Evolutionary conservation across 2,113 vertebrate species (phyloP).

Genomic region (Poeciliopsis retropinna): DNA sequence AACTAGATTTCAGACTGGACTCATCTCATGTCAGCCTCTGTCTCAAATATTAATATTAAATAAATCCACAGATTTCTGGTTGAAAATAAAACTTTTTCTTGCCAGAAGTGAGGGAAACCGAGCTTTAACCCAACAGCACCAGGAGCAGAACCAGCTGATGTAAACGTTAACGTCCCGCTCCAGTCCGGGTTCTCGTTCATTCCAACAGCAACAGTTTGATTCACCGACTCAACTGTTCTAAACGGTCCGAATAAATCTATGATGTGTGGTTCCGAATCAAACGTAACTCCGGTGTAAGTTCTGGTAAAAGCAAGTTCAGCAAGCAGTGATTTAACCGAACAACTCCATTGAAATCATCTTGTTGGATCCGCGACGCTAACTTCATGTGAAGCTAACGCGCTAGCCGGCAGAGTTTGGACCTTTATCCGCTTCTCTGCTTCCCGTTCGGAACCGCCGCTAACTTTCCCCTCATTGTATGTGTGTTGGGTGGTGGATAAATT

Average conservation of each 20-base stretch:
- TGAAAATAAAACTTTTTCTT: neutral
- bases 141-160: neutral
- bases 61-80: neutral
- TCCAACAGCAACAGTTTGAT: slow-evolving; percentile 3
- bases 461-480: accelerated
- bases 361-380: neutral
- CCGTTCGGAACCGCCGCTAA: neutral
- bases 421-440: neutral
- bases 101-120: neutral
- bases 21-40: no score
- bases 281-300: neutral
- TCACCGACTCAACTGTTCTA: neutral
- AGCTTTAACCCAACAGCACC: neutral
- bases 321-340: neutral
- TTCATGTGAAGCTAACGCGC: neutral
- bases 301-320: neutral
- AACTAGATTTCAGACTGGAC: no score
- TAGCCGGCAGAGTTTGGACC: neutral
- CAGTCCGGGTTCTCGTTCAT: slow-evolving; percentile 7
- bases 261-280: no score
- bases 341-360: neutral
- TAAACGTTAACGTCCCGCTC: neutral
- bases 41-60: neutral
- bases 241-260: neutral
- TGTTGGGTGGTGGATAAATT: no score